Percentiles rank a stretch among this genome's conserved stretches.
Evolutionary conservation across 1,140 invertebrate species (phyloP).

Genomic region (Achroia grisella): DNA sequence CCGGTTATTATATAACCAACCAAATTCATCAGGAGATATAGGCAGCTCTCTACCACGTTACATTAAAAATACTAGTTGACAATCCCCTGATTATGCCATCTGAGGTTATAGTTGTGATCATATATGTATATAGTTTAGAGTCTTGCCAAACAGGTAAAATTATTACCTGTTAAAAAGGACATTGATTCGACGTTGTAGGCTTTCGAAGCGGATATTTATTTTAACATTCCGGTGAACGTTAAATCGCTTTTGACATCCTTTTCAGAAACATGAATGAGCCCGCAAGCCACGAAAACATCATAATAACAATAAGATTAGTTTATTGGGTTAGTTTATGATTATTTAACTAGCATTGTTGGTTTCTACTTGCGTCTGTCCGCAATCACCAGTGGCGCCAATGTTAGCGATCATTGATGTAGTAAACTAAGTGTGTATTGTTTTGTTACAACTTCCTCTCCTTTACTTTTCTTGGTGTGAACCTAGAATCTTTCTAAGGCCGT

Average conservation of each 20-base stretch:
- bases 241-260: slow-evolving; percentile 10
- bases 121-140: neutral
- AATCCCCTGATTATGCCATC: no score
- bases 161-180: slow-evolving; percentile 1
- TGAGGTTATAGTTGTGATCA: neutral
- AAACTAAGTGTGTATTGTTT: slow-evolving; percentile 1
- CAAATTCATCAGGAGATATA: no score
- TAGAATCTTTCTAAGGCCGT: no score
- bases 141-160: neutral
- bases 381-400: slow-evolving; percentile 21
- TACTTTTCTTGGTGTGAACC: no score
- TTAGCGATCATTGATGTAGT: slow-evolving; percentile 1
- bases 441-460: no score
- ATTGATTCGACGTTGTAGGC: neutral
- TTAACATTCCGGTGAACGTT: slow-evolving; percentile 13
- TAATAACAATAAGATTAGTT: slow-evolving; percentile 17
- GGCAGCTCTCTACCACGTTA: no score
- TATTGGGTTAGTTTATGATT: slow-evolving; percentile 29
- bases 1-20: no score
- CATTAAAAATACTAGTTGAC: no score
- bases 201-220: slow-evolving; percentile 12
- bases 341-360: slow-evolving; percentile 16
- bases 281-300: slow-evolving; percentile 3
- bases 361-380: slow-evolving; percentile 9
- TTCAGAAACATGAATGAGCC: slow-evolving; percentile 28